Evolutionary conservation across 1,140 invertebrate genomes (phyloP).

Genomic region (Cotesia typhae): DNA sequence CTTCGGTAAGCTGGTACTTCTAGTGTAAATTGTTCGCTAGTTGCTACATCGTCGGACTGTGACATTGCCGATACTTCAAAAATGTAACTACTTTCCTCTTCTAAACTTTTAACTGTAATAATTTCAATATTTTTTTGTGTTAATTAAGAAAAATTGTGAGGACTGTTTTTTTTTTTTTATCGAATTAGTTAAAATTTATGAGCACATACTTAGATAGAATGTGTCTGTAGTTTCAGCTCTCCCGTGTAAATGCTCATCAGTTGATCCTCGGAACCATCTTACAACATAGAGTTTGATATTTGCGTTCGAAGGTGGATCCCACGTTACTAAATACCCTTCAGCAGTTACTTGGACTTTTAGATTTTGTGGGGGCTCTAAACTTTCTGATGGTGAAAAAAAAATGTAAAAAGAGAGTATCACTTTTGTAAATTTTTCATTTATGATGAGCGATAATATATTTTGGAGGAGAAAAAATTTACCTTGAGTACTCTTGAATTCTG

Average conservation of each 20-base stretch:
- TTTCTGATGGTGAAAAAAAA: constrained; percentile 50
- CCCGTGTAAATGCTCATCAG: constrained; percentile 70
- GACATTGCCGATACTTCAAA: constrained; percentile 74
- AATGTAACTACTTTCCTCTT: constrained; percentile 73
- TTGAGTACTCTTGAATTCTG: constrained; percentile 51
- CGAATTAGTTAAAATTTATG: background rate
- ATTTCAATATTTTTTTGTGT: constrained; percentile 13
- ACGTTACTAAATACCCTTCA: constrained; percentile 76
- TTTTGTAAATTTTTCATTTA: background rate
- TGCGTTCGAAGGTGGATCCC: constrained; percentile 74
- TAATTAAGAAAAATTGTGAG: no score
- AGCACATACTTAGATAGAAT: constrained; percentile 67
- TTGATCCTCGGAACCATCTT: constrained; percentile 70
- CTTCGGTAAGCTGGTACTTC: constrained; percentile 71
- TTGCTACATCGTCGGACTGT: constrained; percentile 65
- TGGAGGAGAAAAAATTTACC: constrained; percentile 37
- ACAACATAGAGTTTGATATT: constrained; percentile 70
- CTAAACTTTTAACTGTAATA: constrained; percentile 69
- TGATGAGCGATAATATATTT: no score
- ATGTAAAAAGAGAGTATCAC: constrained; percentile 19
- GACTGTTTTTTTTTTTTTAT: background rate
- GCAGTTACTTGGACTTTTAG: constrained; percentile 70
- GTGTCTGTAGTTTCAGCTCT: constrained; percentile 72
- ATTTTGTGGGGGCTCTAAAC: constrained; percentile 73
- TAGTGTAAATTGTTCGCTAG: constrained; percentile 68